Percentiles rank a stretch among this genome's conserved stretches.
Conservation (phyloP, 1,140 invertebrate genomes). For the Metaphire vulgaris region DNA sequence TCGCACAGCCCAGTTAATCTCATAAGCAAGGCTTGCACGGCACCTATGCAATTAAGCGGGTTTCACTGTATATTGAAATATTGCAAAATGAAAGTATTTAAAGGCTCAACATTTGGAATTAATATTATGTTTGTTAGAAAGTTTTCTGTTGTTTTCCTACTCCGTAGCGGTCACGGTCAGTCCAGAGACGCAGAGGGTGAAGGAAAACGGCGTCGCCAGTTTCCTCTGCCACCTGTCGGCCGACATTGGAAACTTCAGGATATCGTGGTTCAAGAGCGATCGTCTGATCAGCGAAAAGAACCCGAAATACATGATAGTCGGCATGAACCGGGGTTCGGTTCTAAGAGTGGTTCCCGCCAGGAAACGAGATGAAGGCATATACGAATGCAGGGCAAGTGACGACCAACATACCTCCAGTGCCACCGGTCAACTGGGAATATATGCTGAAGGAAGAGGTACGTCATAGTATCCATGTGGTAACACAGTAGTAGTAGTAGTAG, state of each 20-base stretch:
- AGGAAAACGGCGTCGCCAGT: neutral
- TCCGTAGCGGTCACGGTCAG: neutral
- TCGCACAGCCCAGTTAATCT: no score
- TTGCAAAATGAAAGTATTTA: no score
- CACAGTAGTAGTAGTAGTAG: no score
- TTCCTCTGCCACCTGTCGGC: neutral
- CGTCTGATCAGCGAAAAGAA: neutral
- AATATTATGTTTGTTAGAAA: neutral
- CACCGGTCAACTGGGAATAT: neutral
- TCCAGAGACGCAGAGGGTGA: neutral
- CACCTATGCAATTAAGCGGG: no score
- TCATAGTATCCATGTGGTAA: no score
- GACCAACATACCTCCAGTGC: neutral
- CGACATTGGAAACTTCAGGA: no score
- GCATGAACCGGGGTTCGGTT: neutral
- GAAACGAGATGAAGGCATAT: slow-evolving; percentile 7
- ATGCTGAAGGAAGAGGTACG: neutral
- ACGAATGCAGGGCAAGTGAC: slow-evolving; percentile 11
- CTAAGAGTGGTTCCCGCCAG: neutral
- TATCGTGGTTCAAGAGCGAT: neutral
- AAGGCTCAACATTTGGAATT: no score
- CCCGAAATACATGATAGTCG: neutral
- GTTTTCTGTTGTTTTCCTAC: neutral
- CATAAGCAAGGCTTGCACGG: no score
- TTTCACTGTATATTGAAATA: no score